Conservation (phyloP, 2,797 vertebrate genomes). For the Caiman crocodilus region DNA sequence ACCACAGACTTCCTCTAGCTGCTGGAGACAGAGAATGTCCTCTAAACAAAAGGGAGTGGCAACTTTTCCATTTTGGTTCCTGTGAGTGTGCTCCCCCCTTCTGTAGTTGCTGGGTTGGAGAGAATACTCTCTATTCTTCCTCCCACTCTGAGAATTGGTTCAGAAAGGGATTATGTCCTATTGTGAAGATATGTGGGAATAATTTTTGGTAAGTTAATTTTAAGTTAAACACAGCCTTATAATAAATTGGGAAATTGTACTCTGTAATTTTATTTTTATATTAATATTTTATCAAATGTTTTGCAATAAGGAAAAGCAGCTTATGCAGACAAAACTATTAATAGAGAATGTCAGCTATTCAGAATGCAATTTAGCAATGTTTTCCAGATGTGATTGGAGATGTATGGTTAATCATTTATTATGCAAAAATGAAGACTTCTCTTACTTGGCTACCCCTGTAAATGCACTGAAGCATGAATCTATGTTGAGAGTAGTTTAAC, state of each 20-base stretch:
- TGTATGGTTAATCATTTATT: slow-evolving; percentile 72
- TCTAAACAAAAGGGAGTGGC: slow-evolving; percentile 15
- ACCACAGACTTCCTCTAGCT: neutral
- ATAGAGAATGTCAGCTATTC: slow-evolving; percentile 67
- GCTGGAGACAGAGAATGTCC: neutral
- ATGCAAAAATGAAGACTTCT: slow-evolving; percentile 69
- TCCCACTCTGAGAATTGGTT: neutral
- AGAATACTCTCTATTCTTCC: neutral
- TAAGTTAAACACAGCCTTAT: slow-evolving; percentile 11
- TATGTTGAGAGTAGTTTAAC: slow-evolving; percentile 38
- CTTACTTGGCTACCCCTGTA: slow-evolving; percentile 60
- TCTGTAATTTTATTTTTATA: slow-evolving; percentile 33
- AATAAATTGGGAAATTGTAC: neutral
- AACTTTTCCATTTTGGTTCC: neutral
- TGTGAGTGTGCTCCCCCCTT: slow-evolving; percentile 6
- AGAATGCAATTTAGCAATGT: slow-evolving; percentile 63
- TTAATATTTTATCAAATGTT: slow-evolving; percentile 64
- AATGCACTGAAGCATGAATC: slow-evolving; percentile 63
- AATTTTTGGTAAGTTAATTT: neutral
- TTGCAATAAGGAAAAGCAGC: slow-evolving; percentile 45
- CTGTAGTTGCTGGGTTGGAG: neutral
- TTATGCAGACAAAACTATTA: slow-evolving; percentile 69
- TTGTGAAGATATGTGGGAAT: neutral
- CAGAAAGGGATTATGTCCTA: neutral
- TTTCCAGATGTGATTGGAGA: slow-evolving; percentile 76